Conservation (phyloP, 2,888 invertebrate species). For the Tridacna crocea region DNA sequence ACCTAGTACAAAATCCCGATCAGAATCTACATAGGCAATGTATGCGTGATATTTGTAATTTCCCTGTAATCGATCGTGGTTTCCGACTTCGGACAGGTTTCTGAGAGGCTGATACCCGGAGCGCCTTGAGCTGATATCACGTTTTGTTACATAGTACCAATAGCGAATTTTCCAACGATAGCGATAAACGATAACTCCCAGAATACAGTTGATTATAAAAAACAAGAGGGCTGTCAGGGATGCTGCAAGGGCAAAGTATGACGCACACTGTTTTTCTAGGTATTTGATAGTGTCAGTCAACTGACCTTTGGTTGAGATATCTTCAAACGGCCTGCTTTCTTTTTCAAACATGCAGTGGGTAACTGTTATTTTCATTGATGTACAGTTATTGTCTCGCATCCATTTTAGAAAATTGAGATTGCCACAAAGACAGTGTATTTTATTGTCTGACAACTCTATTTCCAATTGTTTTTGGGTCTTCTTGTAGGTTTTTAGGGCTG, state of each 20-base stretch:
- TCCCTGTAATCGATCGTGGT: background rate
- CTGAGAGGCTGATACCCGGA: conserved; percentile 2
- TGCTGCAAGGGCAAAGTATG: conserved; percentile 19
- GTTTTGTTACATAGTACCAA: conserved; percentile 41
- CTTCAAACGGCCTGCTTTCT: background rate
- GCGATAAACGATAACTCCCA: conserved; percentile 17
- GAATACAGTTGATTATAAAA: conserved; percentile 16
- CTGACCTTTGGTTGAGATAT: background rate
- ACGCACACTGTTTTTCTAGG: conserved; percentile 29
- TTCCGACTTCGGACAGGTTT: background rate
- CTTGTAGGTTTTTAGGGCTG: conserved; percentile 1
- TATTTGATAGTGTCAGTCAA: background rate
- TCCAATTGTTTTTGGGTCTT: background rate
- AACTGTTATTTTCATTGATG: background rate
- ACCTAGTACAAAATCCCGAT: background rate
- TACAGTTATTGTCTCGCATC: background rate
- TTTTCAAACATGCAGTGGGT: conserved; percentile 30
- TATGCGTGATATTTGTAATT: conserved; percentile 13
- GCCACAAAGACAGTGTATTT: conserved; percentile 26
- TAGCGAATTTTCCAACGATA: conserved; percentile 45
- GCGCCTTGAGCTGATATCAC: background rate
- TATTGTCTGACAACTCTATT: conserved; percentile 29
- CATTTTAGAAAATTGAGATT: conserved; percentile 41
- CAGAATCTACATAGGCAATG: conserved; percentile 6
- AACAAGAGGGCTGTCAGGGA: conserved; percentile 10